A percentile compares a stretch with the other conserved stretches of the same genome.
phyloP scores from a whole-genome alignment of 2,797 vertebrate species.

The Sphenopsis melanotis region DNA sequence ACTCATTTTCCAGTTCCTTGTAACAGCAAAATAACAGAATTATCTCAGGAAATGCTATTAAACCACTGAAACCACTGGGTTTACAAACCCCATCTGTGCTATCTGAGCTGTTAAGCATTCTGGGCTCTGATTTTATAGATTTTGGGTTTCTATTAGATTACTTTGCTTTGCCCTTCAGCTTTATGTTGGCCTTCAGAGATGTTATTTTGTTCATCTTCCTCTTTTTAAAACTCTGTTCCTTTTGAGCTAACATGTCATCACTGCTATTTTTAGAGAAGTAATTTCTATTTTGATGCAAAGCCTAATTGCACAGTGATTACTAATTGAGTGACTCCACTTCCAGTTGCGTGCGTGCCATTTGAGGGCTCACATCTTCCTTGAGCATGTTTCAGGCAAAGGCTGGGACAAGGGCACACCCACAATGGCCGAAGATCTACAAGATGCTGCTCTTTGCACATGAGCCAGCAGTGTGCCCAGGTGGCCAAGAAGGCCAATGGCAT shows the following conservation, averaged over 20 bases:
- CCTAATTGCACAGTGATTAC: constrained; percentile 21
- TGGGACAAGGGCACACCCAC: not conserved
- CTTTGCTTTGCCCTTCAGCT: constrained; percentile 3
- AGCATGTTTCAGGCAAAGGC: not conserved
- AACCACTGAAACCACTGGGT: not conserved
- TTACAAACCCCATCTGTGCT: not conserved
- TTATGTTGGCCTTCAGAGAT: not conserved
- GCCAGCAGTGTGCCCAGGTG: too few relatives aligned
- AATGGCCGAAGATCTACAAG: not conserved
- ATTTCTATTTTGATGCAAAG: constrained; percentile 39
- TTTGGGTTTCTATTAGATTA: not conserved
- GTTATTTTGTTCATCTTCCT: not conserved
- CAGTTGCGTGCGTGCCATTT: not conserved
- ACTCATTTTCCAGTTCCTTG: not conserved
- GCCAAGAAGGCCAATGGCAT: too few relatives aligned
- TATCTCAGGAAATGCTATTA: constrained; percentile 24
- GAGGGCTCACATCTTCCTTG: not conserved
- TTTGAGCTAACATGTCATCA: not conserved
- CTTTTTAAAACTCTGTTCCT: not conserved
- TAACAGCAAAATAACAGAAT: not conserved
- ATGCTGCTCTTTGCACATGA: not conserved
- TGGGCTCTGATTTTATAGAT: not conserved
- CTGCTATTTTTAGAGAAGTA: constrained; percentile 18
- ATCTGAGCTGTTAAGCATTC: not conserved
- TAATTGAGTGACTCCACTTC: not conserved